Evolutionary conservation across 2,113 vertebrate species (phyloP), one percentile per base, ranked within the genome.

Genomic region (Ptilonorhynchus violaceus): DNA sequence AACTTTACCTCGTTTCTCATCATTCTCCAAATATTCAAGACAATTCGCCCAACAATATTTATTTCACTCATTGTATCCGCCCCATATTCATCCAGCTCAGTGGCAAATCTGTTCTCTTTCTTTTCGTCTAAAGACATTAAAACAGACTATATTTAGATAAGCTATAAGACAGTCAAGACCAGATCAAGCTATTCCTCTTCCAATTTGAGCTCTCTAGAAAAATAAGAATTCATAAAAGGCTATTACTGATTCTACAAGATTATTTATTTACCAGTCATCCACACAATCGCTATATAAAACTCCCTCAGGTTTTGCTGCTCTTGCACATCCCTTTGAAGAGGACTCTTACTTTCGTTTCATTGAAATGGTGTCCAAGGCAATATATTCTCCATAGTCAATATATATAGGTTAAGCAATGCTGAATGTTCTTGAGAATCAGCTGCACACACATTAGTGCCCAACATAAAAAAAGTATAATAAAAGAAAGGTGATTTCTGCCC

Each of bases 61-160:
- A 99, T 99, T 97, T 99, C 99, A 13, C 98, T 98, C 99, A 99
- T 99, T 97, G 99, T 99, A 97, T 99, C 99, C 0, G 99, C 98
- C 24, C 99, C 99, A 27, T 99, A 99, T 50, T 99, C 99, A 88
- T 99, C 99, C 96, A 98, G 98, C 87, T 99, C 99, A 11, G 99
- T 91, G 12, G 98, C 46, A 92, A 99, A 99, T 73, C 98, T 98
- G 93, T 99, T 99, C 60, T 99, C 99, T 88, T 98, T 98, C 85
- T 98, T 98, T 95, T 99, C 99, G 92, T 98, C 99, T 99, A 96
- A 96, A 94, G 67, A 97, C 86, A 97, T 93, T 31, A 95, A 94
- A 97, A 92, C 35, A 90, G 23, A 89, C 11, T 63, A 22, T 41
- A 82, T 86, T 82, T 47, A 93, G 76, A 63, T 6, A 92, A 77